Percentiles rank a stretch among this genome's conserved stretches.
phyloP scores from a whole-genome alignment of 2,797 vertebrate genomes.

The Nyctalus aviator region DNA sequence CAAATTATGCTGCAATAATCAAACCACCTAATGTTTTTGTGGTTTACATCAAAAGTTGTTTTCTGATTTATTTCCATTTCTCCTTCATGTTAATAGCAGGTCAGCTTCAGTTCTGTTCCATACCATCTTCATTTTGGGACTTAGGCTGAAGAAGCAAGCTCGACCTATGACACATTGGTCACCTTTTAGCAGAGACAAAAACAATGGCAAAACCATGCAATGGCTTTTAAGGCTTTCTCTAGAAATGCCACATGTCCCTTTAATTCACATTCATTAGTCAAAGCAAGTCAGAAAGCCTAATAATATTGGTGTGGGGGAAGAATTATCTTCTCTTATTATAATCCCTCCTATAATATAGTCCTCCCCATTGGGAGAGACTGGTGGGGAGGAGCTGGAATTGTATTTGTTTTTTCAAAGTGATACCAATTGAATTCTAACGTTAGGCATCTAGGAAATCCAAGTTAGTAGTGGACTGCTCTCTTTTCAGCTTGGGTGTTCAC shows the following conservation, averaged over 20 bases:
- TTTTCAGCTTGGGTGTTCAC: background rate
- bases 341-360: background rate
- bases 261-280: background rate
- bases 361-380: background rate
- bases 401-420: slow-evolving; percentile 20
- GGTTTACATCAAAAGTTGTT: background rate
- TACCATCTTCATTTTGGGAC: background rate
- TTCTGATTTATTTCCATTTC: background rate
- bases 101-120: background rate
- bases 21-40: background rate
- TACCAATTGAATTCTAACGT: background rate
- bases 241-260: background rate
- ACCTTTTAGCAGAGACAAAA: background rate
- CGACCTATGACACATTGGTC: background rate
- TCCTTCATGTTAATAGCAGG: background rate
- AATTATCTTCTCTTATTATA: background rate
- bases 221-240: background rate
- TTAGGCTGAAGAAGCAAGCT: background rate
- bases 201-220: background rate
- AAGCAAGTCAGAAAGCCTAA: slow-evolving; percentile 28
- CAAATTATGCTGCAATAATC: background rate
- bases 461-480: background rate
- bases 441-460: background rate
- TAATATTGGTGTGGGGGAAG: background rate
- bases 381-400: background rate